Evolutionary conservation across 2,888 invertebrate genomes (phyloP).

Genomic region (Elgonia sp.): DNA sequence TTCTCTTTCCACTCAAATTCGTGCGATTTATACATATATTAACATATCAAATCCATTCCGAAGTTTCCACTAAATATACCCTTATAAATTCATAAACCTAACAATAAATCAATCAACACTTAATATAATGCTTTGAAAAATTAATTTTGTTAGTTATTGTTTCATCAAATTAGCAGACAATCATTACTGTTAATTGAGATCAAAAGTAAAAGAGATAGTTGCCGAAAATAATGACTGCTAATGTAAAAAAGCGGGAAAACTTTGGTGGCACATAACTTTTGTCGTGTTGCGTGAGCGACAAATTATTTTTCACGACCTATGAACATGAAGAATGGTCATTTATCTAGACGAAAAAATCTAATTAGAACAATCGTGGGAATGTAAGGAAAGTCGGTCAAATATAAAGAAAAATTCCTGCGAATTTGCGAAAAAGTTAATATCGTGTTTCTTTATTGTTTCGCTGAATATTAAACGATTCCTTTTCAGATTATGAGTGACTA

Average conservation of each 20-base stretch:
- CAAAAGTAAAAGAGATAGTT: neutral
- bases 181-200: neutral
- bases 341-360: constrained; percentile 40
- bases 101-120: neutral
- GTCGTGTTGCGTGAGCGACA: constrained; percentile 37
- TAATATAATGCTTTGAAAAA: neutral
- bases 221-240: neutral
- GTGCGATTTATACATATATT: neutral
- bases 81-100: neutral
- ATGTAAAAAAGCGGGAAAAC: neutral
- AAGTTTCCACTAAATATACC: neutral
- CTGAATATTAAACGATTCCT: constrained; percentile 14
- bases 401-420: constrained; percentile 13
- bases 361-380: constrained; percentile 37
- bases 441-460: constrained; percentile 17
- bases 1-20: neutral
- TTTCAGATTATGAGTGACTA: neutral
- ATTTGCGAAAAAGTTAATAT: neutral
- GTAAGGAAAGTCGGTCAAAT: constrained; percentile 37
- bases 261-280: constrained; percentile 12
- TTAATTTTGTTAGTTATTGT: neutral
- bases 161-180: neutral
- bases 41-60: neutral
- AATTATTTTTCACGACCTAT: constrained; percentile 37
- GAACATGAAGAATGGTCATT: constrained; percentile 22